Percentiles rank a stretch among this genome's conserved stretches.
Conservation (phyloP, 2,113 vertebrate species). For the Elaphurus davidianus region DNA sequence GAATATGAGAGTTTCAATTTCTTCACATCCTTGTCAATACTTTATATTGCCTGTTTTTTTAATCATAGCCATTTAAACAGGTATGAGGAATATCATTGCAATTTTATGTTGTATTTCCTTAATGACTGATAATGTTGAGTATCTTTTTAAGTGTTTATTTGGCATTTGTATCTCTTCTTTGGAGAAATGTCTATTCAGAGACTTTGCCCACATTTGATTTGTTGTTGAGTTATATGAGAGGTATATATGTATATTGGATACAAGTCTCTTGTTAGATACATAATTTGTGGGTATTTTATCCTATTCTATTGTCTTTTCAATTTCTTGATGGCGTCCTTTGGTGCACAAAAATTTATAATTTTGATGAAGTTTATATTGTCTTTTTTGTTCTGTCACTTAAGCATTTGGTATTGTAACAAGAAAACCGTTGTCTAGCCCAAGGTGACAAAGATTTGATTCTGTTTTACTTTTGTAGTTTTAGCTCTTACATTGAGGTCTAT, state of each 20-base stretch:
- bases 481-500: not conserved
- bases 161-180: not conserved
- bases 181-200: not conserved
- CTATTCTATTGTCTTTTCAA: not conserved
- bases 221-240: not conserved
- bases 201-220: not conserved
- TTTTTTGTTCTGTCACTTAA: not conserved
- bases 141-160: not conserved
- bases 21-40: not conserved
- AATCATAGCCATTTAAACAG: not conserved
- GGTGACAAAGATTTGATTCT: not conserved
- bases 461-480: not conserved
- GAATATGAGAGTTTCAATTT: not conserved
- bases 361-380: not conserved
- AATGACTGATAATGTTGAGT: not conserved
- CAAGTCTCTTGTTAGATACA: not conserved
- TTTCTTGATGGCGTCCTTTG: not conserved
- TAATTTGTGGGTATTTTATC: not conserved
- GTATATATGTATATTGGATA: not conserved
- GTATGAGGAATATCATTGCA: not conserved
- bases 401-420: not conserved
- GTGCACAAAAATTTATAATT: not conserved
- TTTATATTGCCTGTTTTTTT: not conserved
- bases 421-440: not conserved
- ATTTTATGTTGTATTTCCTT: not conserved